Percentiles rank a stretch among this genome's conserved stretches.
Conservation (phyloP, 2,797 vertebrate genomes). For the Lutjanus campechanus region DNA sequence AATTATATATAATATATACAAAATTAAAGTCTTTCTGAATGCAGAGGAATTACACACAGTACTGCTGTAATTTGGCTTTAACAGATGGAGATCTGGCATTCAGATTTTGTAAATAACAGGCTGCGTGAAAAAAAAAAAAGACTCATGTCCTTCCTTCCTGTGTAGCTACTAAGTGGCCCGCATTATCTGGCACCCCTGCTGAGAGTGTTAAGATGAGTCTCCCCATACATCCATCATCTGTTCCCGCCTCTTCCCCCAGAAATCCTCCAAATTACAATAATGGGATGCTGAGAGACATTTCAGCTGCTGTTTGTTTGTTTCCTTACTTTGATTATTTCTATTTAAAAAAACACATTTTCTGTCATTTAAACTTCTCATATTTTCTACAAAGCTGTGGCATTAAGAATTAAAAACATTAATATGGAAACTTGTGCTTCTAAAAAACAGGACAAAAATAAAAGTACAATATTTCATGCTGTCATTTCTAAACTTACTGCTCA, state of each 20-base stretch:
- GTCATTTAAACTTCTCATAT: not conserved
- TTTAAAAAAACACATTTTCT: constrained; percentile 1
- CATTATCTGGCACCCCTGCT: constrained; percentile 69
- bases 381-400: constrained; percentile 19
- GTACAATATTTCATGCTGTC: constrained; percentile 8
- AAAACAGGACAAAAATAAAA: constrained; percentile 3
- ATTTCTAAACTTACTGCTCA: constrained; percentile 32
- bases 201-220: constrained; percentile 58
- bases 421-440: not conserved
- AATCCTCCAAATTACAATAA: constrained; percentile 44
- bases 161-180: constrained; percentile 62
- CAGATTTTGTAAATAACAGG: constrained; percentile 39
- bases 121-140: constrained; percentile 22
- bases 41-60: constrained; percentile 46
- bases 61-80: constrained; percentile 34
- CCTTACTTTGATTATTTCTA: not conserved
- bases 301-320: constrained; percentile 17
- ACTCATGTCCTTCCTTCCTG: constrained; percentile 52
- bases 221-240: constrained; percentile 52
- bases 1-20: not conserved
- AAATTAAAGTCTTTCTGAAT: constrained; percentile 13
- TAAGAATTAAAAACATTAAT: constrained; percentile 25
- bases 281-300: constrained; percentile 17
- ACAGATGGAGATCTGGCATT: constrained; percentile 56
- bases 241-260: constrained; percentile 27